Evolutionary conservation across 2,113 vertebrate species (phyloP), one percentile per base, ranked within the genome.

Genomic region (Colius striatus): DNA sequence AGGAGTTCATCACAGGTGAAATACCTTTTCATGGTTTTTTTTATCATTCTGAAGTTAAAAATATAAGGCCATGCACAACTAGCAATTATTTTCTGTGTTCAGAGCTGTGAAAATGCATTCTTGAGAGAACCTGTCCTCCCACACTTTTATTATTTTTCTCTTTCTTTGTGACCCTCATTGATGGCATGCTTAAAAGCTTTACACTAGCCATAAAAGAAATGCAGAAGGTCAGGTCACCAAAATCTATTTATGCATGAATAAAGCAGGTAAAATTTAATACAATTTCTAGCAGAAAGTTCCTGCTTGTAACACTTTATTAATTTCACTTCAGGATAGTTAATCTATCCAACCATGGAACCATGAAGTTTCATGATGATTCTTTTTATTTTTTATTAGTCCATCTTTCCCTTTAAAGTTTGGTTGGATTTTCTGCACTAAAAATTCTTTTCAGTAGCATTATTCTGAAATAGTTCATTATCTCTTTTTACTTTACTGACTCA

Each of bases 311-410:
- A 91, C 23, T 87, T 94, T 47, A 72, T 61, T 94, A 81, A 95
- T 96, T 96, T 96, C 51, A 65, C 43, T 95, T 94, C 85, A 89
- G 70, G 66, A 71, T 75, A 84, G 22, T 92, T 95, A 94, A 93
- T 95, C 67, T 81, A 55, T 45, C 57, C 38, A 90, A 11, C 21
- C 54, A 57, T 90, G 50, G 29, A 13, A 71, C 63, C 70, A 55
- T 73, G 43, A 93, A 66, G 53, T 45, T 62, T 82, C 70, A 81
- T 83, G 50, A 43, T 90, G 51, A 60, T 92, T 89, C 11, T 92
- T 70, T 95, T 30, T 71, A 27, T 79, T 87, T 97, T 91, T 78
- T 87, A 86, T 80, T 77, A 47, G 26, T 7, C 9, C 17, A 43
- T 74, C 17, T 27, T 92, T 83, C 13, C 53, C 17, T 57, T 88